phyloP scores from a whole-genome alignment of 2,888 invertebrate species.

The Conomelus anceps region DNA sequence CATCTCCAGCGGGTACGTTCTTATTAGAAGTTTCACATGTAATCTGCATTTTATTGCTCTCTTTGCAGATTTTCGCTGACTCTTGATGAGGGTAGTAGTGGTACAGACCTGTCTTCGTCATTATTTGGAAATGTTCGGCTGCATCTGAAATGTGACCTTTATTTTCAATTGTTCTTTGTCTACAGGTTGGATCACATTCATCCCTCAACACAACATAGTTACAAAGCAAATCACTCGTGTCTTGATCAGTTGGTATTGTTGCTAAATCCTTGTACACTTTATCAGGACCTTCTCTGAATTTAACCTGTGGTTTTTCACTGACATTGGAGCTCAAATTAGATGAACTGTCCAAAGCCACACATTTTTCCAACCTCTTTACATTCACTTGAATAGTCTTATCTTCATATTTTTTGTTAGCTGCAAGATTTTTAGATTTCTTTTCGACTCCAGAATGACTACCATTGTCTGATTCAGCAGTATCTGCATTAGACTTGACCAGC shows the following conservation, averaged over 20 bases:
- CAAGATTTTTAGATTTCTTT: neutral
- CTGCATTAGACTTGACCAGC: neutral
- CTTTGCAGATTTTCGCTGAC: neutral
- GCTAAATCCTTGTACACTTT: neutral
- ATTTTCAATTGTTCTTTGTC: neutral
- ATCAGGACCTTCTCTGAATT: neutral
- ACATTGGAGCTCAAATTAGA: neutral
- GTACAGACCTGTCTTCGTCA: neutral
- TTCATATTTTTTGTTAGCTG: neutral
- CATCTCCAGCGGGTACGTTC: neutral
- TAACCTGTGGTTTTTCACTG: neutral
- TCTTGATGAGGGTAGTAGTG: neutral
- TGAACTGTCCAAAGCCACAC: neutral
- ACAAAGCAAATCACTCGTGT: neutral
- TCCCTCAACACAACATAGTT: neutral
- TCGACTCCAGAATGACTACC: neutral
- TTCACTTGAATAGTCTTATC: neutral
- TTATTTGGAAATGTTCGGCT: neutral
- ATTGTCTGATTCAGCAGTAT: neutral
- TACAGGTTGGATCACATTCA: neutral
- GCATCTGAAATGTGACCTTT: neutral
- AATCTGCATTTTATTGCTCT: neutral
- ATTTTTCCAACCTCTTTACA: neutral
- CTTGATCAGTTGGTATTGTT: neutral
- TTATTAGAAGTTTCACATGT: neutral